These are phyloP conservation scores for Lutraria lutraria DNA, from an alignment of 2,888 invertebrate species.

Conservation along the genomic window DNA sequence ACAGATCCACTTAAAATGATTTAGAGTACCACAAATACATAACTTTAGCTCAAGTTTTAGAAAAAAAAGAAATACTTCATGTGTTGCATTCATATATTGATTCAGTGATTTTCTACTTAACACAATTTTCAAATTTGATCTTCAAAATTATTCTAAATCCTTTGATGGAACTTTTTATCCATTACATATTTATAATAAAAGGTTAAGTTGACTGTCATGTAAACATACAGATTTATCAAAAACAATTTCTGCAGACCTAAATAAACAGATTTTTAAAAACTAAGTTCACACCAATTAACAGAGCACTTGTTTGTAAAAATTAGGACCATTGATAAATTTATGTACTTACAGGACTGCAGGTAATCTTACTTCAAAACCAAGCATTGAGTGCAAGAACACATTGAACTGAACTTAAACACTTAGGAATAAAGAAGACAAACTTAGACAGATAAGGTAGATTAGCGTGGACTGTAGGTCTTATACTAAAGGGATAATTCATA, in stretches of 20 bases:
- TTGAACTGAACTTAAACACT: not conserved
- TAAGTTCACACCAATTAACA: not conserved
- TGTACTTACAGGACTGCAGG: not conserved
- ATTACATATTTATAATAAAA: not conserved
- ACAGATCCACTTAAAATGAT: conserved; percentile 16
- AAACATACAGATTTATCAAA: conserved; percentile 1
- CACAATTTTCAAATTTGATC: conserved; percentile 12
- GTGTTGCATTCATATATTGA: conserved; percentile 25
- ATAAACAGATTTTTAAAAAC: not conserved
- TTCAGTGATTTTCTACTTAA: conserved; percentile 7
- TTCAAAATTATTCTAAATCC: conserved; percentile 6
- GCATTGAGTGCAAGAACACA: not conserved
- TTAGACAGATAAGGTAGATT: not conserved
- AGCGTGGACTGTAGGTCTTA: not conserved
- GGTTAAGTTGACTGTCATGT: not conserved
- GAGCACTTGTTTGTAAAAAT: not conserved
- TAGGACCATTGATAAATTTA: not conserved
- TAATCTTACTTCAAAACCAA: not conserved
- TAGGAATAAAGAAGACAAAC: not conserved
- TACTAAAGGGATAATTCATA: not conserved
- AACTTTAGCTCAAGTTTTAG: not conserved
- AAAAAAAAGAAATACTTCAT: conserved; percentile 25
- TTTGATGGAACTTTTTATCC: conserved; percentile 27
- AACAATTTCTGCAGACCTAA: not conserved
- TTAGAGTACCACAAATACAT: conserved; percentile 11